These are phyloP conservation scores for Adrianichthys oophorus DNA, from an alignment of 2,797 vertebrate species.

Conservation along the genomic window DNA sequence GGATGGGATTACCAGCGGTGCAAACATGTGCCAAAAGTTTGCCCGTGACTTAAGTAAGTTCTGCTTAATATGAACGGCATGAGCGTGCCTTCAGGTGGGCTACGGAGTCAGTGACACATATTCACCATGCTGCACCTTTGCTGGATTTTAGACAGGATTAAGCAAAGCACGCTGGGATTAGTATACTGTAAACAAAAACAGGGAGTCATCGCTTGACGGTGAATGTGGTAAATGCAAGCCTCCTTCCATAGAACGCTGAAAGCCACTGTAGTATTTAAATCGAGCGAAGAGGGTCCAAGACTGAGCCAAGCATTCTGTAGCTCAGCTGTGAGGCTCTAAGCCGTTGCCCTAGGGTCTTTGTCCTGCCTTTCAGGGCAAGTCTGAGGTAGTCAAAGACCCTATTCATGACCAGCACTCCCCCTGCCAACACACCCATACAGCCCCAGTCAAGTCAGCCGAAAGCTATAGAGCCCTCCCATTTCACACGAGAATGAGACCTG, in stretches of 20 bases:
- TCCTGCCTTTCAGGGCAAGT: constrained; percentile 84
- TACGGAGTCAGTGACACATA: constrained; percentile 40
- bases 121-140: constrained; percentile 33
- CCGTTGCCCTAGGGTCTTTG: constrained; percentile 83
- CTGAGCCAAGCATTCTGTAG: constrained; percentile 78
- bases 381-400: constrained; percentile 84
- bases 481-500: constrained; percentile 84
- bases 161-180: constrained; percentile 44
- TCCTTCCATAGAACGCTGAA: constrained; percentile 72
- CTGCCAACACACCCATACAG: constrained; percentile 84
- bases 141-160: constrained; percentile 42
- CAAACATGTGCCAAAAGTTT: constrained; percentile 47
- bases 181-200: constrained; percentile 73
- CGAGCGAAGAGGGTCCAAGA: constrained; percentile 75
- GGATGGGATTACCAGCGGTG: constrained; percentile 44
- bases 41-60: constrained; percentile 45
- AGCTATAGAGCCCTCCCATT: constrained; percentile 82
- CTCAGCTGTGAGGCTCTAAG: constrained; percentile 84
- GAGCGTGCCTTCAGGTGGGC: constrained; percentile 33
- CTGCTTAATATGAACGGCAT: constrained; percentile 48
- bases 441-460: constrained; percentile 80
- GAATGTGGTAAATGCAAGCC: constrained; percentile 64
- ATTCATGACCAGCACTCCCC: constrained; percentile 81
- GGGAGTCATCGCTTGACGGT: constrained; percentile 58
- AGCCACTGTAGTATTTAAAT: constrained; percentile 84